Evolutionary conservation across 2,888 invertebrate genomes (phyloP).

Genomic region (Mythimna lalbum): DNA sequence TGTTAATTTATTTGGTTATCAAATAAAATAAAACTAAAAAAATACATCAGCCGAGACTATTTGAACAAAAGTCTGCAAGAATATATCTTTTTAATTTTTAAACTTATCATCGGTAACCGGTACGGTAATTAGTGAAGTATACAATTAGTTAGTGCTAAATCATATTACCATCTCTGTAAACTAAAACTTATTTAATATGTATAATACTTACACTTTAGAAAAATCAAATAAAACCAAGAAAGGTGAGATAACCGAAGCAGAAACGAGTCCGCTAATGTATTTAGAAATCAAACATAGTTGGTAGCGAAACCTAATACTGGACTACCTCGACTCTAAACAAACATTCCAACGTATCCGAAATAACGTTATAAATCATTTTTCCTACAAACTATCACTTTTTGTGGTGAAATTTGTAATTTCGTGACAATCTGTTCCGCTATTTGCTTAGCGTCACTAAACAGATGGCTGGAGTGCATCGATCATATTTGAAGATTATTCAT

Average conservation of each 20-base stretch:
- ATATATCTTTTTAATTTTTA: not conserved
- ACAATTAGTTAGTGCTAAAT: not conserved
- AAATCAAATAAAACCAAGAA: conserved; percentile 30
- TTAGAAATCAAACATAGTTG: conserved; percentile 73
- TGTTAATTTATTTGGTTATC: too few species aligned
- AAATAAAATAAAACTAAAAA: too few species aligned
- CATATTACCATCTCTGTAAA: not conserved
- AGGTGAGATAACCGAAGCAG: conserved; percentile 49
- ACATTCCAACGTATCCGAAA: conserved; percentile 87
- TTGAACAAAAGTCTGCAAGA: too few species aligned
- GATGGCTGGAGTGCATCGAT: conserved; percentile 83
- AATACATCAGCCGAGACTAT: too few species aligned
- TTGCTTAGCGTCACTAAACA: conserved; percentile 88
- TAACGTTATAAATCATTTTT: conserved; percentile 89
- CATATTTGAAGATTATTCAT: conserved; percentile 83
- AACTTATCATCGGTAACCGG: too few species aligned
- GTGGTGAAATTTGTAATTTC: conserved; percentile 87
- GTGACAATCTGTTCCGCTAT: conserved; percentile 90
- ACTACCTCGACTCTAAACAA: conserved; percentile 78
- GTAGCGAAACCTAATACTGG: conserved; percentile 80
- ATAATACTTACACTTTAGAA: not conserved
- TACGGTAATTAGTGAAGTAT: not conserved
- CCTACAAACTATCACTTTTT: conserved; percentile 78
- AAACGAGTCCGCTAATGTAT: conserved; percentile 71
- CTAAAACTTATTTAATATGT: too few species aligned